Conservation (phyloP, 1,140 invertebrate genomes). For the Drosophila sechellia region DNA sequence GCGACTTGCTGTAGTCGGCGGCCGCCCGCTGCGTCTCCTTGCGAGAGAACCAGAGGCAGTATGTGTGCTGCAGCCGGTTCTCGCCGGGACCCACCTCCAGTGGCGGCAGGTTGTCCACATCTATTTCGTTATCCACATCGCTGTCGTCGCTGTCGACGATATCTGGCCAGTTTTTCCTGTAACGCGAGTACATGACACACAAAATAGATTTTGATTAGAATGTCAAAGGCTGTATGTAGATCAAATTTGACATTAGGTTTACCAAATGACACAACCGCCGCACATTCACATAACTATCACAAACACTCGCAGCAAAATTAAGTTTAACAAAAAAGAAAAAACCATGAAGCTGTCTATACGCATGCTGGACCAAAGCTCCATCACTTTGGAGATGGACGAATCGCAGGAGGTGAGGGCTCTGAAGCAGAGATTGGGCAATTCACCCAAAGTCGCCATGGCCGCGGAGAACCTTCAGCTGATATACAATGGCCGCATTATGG, state of each 20-base stretch:
- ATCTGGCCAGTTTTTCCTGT: constrained; percentile 80
- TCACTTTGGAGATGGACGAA: constrained; percentile 55
- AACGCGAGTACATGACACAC: constrained; percentile 40
- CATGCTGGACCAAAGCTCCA: constrained; percentile 64
- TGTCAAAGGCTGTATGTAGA: constrained; percentile 32
- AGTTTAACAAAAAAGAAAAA: neutral
- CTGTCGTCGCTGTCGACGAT: constrained; percentile 83
- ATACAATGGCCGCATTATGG: constrained; percentile 71
- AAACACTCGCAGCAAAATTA: neutral
- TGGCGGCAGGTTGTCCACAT: constrained; percentile 84
- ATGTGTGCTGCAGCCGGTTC: constrained; percentile 92
- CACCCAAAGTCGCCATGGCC: constrained; percentile 48
- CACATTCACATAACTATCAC: neutral
- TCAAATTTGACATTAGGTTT: constrained; percentile 7
- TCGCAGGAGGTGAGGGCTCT: constrained; percentile 55
- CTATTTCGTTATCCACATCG: constrained; percentile 83
- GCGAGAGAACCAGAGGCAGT: constrained; percentile 91
- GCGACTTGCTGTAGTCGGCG: constrained; percentile 82
- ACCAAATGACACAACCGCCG: neutral
- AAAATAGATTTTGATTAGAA: constrained; percentile 44
- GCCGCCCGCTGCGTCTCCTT: constrained; percentile 80
- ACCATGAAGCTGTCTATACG: constrained; percentile 79
- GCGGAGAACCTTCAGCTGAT: constrained; percentile 65
- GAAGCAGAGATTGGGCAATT: constrained; percentile 45
- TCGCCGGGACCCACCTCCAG: constrained; percentile 88